phyloP scores from a whole-genome alignment of 1,140 invertebrate genomes.

The Lordiphosa clarofinis region DNA sequence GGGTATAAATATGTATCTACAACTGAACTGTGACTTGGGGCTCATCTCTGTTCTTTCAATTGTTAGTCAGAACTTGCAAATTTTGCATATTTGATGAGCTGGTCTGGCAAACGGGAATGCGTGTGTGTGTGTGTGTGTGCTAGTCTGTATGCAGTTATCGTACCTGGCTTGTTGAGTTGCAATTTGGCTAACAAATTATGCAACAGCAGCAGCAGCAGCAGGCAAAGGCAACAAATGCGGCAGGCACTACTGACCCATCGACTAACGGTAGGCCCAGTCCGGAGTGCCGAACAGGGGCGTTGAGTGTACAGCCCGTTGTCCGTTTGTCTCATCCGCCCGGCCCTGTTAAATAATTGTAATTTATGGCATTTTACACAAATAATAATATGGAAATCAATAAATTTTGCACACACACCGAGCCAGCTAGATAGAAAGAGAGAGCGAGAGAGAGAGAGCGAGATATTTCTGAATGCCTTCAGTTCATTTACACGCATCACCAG shows the following conservation, averaged over 20 bases:
- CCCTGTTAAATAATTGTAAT: conserved; percentile 74
- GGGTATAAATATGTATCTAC: neutral
- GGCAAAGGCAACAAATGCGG: conserved; percentile 11
- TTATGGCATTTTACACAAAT: conserved; percentile 76
- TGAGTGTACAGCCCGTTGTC: conserved; percentile 34
- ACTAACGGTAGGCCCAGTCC: conserved; percentile 3
- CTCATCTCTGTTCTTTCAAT: conserved; percentile 37
- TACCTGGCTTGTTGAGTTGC: conserved; percentile 68
- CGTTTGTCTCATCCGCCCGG: conserved; percentile 25
- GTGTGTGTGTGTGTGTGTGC: conserved; percentile 18
- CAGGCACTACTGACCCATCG: conserved; percentile 61
- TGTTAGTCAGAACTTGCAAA: conserved; percentile 41
- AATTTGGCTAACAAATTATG: conserved; percentile 77
- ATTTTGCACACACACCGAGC: conserved; percentile 38
- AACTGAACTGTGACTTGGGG: conserved; percentile 2
- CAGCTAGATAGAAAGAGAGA: no score
- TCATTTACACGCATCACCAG: conserved; percentile 27
- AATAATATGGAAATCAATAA: conserved; percentile 77
- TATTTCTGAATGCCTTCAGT: conserved; percentile 52
- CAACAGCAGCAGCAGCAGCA: conserved; percentile 43
- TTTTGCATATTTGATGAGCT: conserved; percentile 72
- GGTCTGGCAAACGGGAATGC: conserved; percentile 7
- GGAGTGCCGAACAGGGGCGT: conserved; percentile 24
- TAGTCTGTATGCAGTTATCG: conserved; percentile 16
- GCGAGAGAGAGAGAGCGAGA: neutral